These are phyloP conservation scores for Sphenopsis melanotis DNA, from an alignment of 2,797 vertebrate genomes.

Conservation along the genomic window DNA sequence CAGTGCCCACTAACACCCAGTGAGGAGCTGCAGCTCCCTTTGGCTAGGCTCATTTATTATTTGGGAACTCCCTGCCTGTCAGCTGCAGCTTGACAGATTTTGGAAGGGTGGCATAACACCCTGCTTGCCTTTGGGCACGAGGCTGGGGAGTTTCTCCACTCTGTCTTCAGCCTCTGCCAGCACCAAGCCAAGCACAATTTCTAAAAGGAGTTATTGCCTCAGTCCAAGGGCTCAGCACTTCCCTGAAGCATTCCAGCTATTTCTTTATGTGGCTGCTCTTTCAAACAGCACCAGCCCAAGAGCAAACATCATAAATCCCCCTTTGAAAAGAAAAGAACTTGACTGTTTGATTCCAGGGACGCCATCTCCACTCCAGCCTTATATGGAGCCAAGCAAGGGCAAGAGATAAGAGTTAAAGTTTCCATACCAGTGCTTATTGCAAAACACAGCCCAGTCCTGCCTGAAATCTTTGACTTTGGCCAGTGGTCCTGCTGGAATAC, in stretches of 20 bases:
- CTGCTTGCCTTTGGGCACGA: rapidly evolving
- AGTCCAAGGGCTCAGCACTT: not conserved
- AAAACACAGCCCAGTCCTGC: not conserved
- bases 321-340: not conserved
- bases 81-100: not conserved
- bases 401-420: not conserved
- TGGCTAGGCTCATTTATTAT: not conserved
- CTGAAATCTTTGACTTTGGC: not conserved
- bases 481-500: not conserved
- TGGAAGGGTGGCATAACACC: not conserved
- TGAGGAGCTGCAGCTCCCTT: not conserved
- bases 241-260: slow-evolving; percentile 16
- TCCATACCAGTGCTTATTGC: not conserved
- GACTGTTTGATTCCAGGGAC: not conserved
- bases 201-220: not conserved
- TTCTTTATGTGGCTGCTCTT: slow-evolving; percentile 5
- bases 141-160: not conserved
- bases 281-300: not conserved
- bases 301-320: slow-evolving; percentile 17
- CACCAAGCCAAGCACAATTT: not conserved
- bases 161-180: rapidly evolving
- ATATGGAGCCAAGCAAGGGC: not conserved
- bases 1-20: not conserved
- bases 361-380: not conserved
- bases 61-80: not conserved